Percentiles rank a stretch among this genome's conserved stretches.
Evolutionary conservation across 2,888 invertebrate species (phyloP).

Genomic region (Cephus nigrinus): DNA sequence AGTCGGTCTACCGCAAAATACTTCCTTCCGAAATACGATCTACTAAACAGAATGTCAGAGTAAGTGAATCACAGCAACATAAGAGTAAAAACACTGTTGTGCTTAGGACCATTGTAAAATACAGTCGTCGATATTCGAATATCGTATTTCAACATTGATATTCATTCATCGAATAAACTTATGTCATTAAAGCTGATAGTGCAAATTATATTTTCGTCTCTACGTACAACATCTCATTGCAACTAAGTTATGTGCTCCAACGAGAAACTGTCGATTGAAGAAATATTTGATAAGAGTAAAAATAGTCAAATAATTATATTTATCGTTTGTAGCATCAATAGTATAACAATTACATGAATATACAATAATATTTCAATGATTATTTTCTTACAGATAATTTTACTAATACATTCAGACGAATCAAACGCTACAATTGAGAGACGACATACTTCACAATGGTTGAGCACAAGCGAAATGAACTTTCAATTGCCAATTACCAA

Average conservation of each 20-base stretch:
- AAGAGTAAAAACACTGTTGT: not conserved
- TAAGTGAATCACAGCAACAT: conserved; percentile 5
- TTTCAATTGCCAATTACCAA: conserved; percentile 18
- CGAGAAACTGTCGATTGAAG: not conserved
- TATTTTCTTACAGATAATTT: not conserved
- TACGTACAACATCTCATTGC: not conserved
- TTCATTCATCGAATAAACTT: not conserved
- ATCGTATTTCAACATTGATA: not conserved
- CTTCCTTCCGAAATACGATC: not conserved
- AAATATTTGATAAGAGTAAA: not conserved
- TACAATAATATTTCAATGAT: not conserved
- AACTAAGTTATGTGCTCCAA: not conserved
- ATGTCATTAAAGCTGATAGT: not conserved
- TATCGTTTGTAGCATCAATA: not conserved
- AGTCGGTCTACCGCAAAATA: conserved; percentile 1
- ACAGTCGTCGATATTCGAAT: not conserved
- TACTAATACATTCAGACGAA: not conserved
- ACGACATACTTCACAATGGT: not conserved
- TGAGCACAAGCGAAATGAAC: conserved; percentile 7
- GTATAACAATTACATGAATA: not conserved
- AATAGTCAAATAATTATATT: not conserved
- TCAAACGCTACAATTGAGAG: not conserved
- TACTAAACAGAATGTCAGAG: not conserved
- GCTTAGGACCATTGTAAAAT: not conserved
- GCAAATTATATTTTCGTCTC: not conserved